These are phyloP conservation scores for Ctenoplectra terminalis DNA, from an alignment of 1,140 invertebrate genomes.

Conservation along the genomic window DNA sequence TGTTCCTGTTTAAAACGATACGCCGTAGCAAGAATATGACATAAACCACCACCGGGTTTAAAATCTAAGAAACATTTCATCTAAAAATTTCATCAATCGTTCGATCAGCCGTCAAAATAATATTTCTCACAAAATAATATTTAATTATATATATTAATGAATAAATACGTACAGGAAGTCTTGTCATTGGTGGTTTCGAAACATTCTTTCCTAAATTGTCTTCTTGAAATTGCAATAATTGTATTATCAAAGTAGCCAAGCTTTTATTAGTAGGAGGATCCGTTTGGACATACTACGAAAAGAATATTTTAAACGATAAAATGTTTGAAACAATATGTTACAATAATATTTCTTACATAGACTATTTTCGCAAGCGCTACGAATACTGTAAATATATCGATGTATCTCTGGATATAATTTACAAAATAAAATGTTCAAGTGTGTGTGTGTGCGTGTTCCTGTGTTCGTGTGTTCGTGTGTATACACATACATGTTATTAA, in stretches of 20 bases:
- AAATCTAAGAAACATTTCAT: slow-evolving; percentile 98
- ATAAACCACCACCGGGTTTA: slow-evolving; percentile 95
- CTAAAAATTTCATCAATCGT: slow-evolving; percentile 81
- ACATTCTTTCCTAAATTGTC: slow-evolving; percentile 97
- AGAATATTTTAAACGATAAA: background rate
- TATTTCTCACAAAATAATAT: background rate
- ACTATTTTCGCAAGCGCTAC: too few relatives aligned
- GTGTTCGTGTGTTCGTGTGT: too few relatives aligned
- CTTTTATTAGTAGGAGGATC: slow-evolving; percentile 97
- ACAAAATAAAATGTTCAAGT: background rate
- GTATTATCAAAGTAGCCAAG: slow-evolving; percentile 91
- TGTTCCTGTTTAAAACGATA: slow-evolving; percentile 98
- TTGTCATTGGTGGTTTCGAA: slow-evolving; percentile 91
- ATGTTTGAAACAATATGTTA: background rate
- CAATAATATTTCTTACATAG: background rate
- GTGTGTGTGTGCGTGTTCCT: too few relatives aligned
- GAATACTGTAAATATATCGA: too few relatives aligned
- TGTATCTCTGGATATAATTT: background rate
- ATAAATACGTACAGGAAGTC: slow-evolving; percentile 90
- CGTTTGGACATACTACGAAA: slow-evolving; percentile 91
- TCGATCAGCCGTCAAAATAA: background rate
- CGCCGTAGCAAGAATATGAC: slow-evolving; percentile 95
- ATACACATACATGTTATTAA: too few relatives aligned
- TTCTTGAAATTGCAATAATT: slow-evolving; percentile 98
- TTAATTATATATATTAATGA: background rate